Conservation (phyloP, 2,113 vertebrate species). For the Acanthochromis polyacanthus region DNA sequence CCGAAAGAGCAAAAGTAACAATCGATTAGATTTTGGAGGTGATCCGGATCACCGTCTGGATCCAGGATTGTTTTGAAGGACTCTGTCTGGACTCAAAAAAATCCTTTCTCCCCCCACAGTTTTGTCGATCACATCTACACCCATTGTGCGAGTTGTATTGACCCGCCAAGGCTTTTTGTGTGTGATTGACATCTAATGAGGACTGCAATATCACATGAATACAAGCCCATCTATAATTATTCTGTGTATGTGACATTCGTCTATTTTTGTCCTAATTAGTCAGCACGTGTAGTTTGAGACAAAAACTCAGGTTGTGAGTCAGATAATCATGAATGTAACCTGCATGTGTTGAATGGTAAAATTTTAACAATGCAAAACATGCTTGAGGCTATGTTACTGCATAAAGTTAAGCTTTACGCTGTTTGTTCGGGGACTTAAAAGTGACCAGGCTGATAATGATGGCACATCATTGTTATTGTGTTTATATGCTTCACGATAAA, state of each 20-base stretch:
- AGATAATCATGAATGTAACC: conserved; percentile 7
- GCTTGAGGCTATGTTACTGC: background rate
- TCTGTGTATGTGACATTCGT: background rate
- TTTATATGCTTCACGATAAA: too few relatives aligned
- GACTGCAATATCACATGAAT: background rate
- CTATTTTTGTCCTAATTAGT: background rate
- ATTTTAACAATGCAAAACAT: background rate
- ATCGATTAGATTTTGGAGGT: too few relatives aligned
- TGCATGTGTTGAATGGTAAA: conserved; percentile 13
- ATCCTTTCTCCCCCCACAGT: too few relatives aligned
- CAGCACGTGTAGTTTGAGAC: background rate
- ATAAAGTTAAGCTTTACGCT: background rate
- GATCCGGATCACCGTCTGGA: too few relatives aligned
- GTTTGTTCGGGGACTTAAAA: background rate
- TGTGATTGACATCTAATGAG: background rate
- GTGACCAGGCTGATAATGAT: background rate
- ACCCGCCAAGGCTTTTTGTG: background rate
- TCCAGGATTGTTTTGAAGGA: too few relatives aligned
- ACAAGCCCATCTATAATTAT: background rate
- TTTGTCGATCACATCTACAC: too few relatives aligned
- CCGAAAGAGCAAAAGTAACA: too few relatives aligned
- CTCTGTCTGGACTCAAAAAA: too few relatives aligned
- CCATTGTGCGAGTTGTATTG: too few relatives aligned
- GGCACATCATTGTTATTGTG: background rate
- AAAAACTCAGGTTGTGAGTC: conserved; percentile 8